A percentile compares a stretch with the other conserved stretches of the same genome.
Conservation (phyloP, 1,140 invertebrate genomes). For the Carcinoscorpius rotundicauda region DNA sequence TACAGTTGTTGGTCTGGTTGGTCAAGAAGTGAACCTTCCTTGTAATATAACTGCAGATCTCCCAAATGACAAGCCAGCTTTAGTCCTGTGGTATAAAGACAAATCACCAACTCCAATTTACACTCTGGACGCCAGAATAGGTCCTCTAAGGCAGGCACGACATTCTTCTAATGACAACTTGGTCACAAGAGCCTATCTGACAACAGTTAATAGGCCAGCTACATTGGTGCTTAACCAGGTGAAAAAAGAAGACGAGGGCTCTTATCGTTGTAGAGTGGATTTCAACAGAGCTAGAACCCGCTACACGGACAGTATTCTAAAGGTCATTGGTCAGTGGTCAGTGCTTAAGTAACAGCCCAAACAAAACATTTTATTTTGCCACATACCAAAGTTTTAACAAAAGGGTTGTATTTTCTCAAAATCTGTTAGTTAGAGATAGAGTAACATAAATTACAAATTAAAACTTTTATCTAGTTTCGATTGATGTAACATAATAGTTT, state of each 20-base stretch:
- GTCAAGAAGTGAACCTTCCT: constrained; percentile 57
- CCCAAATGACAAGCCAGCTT: constrained; percentile 55
- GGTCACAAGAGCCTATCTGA: constrained; percentile 20
- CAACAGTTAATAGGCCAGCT: constrained; percentile 19
- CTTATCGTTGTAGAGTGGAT: constrained; percentile 79
- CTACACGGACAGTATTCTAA: constrained; percentile 76
- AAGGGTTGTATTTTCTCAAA: too few relatives aligned
- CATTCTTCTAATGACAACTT: constrained; percentile 24
- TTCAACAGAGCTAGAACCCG: constrained; percentile 78
- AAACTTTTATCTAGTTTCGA: too few relatives aligned
- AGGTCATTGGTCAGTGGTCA: constrained; percentile 64
- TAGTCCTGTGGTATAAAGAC: constrained; percentile 79
- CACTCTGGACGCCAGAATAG: constrained; percentile 27
- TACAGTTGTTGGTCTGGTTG: constrained; percentile 27
- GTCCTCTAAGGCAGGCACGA: constrained; percentile 23
- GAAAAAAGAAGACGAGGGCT: constrained; percentile 48
- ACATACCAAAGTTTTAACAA: too few relatives aligned
- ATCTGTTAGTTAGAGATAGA: too few relatives aligned
- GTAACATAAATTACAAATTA: too few relatives aligned
- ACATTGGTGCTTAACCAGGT: constrained; percentile 19
- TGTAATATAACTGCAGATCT: constrained; percentile 64
- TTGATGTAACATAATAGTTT: too few relatives aligned
- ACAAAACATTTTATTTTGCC: too few relatives aligned
- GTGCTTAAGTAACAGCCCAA: too few relatives aligned
- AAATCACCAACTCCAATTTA: constrained; percentile 64